Evolutionary conservation across 2,797 vertebrate genomes (phyloP), one percentile per base, ranked within the genome.

Genomic region (Sciurus carolinensis): DNA sequence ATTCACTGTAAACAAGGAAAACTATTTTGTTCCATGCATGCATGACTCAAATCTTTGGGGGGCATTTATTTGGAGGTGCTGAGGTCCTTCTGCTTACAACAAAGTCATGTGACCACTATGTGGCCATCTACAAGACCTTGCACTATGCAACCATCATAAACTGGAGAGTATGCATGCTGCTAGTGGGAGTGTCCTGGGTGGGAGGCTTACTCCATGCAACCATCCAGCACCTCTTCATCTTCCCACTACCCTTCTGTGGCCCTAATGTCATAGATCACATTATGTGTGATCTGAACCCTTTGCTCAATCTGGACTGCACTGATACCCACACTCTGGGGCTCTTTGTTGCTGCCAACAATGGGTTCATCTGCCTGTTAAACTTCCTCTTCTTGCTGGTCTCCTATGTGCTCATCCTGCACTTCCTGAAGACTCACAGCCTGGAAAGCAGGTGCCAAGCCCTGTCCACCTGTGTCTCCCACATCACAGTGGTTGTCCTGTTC

Each of bases 91-190:
- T 97, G 12, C 77, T 98, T 0, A 93, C 96, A 0, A 75, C 47
- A 13, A 91, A 90, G 93, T 87, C 87, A 17, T 94, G 69, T 50
- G 93, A 94, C 50, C 62, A 71, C 71, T 94, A 94, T 30, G 93
- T 90, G 39, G 87, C 93, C 62, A 90, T 94, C 73, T 90, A 89
- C 14, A 92, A 95, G 10, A 93, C 96, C 72, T 90, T 97, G 67
- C 95, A 95, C 79, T 97, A 98, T 39, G n/a, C n/a, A n/a, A 82
- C 39, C 20, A 90, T 94, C 64, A 92, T 96, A 91, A 95, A 73
- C 11, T 0, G 0, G 14, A 1, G 0, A 9, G 26, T 94, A 5
- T 39, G 39, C 39, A 0, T 92, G 75, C 69, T 7, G 26, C 0
- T 96, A 3, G 30, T 95, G 54, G 80, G 69, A 33, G 88, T 97